Percentiles rank a stretch among this genome's conserved stretches.
Evolutionary conservation across 1,140 invertebrate genomes (phyloP).

Genomic region (Eumeta japonica): DNA sequence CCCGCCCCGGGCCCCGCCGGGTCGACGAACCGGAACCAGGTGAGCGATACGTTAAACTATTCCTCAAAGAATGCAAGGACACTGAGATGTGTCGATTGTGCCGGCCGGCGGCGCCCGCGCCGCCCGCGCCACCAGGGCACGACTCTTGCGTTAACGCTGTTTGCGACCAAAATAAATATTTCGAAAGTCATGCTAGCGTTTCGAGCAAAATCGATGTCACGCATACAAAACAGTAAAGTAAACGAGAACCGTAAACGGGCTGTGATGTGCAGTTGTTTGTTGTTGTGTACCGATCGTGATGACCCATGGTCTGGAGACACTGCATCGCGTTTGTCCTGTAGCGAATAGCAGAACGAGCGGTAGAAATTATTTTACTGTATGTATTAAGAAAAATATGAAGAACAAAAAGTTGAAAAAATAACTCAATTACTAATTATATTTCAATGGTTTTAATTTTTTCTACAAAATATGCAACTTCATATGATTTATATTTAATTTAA

Average conservation of each 20-base stretch:
- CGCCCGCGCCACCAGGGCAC: constrained; percentile 3
- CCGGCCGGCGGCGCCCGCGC: constrained; percentile 7
- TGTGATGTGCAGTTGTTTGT: no score
- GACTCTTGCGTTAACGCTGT: constrained; percentile 20
- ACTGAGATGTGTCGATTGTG: constrained; percentile 21
- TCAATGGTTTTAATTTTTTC: no score
- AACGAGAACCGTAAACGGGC: background rate
- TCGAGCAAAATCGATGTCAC: background rate
- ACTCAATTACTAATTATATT: no score
- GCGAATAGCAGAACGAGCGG: no score
- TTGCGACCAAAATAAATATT: constrained; percentile 21
- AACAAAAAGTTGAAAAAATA: no score
- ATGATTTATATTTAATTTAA: no score
- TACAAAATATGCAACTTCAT: no score
- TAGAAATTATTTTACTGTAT: no score
- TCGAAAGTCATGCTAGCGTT: constrained; percentile 16
- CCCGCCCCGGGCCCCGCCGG: constrained; percentile 6
- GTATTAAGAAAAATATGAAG: no score
- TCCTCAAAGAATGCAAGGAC: constrained; percentile 41
- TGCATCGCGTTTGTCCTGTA: no score
- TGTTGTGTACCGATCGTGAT: no score
- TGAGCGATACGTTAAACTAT: constrained; percentile 24
- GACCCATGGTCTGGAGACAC: no score
- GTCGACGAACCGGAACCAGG: constrained; percentile 42
- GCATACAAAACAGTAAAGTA: background rate